A percentile compares a stretch with the other conserved stretches of the same genome.
These are phyloP conservation scores for Heterotis niloticus DNA, from an alignment of 2,113 vertebrate genomes.

Conservation along the genomic window DNA sequence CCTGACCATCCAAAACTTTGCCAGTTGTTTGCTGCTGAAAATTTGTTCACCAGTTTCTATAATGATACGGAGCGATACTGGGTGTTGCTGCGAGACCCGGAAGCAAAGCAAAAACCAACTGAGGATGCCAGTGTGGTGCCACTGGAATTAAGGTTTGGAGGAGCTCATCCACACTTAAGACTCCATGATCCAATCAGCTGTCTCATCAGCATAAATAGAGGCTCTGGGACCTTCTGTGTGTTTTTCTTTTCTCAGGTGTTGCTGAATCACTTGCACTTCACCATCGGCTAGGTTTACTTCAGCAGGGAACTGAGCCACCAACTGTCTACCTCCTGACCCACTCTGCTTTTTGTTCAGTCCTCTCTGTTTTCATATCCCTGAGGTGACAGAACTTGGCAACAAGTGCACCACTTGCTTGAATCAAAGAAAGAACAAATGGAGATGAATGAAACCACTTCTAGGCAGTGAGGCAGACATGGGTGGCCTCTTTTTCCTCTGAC, in stretches of 20 bases:
- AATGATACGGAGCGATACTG: neutral
- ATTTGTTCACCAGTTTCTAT: neutral
- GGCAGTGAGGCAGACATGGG: neutral
- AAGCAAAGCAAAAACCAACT: neutral
- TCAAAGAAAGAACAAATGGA: too few species aligned
- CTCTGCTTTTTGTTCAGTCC: neutral
- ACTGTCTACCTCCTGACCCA: neutral
- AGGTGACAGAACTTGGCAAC: too few species aligned
- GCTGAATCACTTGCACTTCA: neutral
- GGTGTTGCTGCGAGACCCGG: neutral
- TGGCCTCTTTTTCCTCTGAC: neutral
- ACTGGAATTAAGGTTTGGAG: neutral
- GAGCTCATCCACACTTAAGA: neutral
- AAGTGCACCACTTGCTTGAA: neutral
- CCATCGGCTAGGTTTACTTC: neutral
- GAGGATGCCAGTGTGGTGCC: neutral
- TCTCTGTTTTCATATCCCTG: too few species aligned
- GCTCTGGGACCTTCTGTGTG: neutral
- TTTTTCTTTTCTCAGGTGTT: neutral
- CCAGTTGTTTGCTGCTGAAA: too few species aligned
- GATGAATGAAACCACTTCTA: neutral
- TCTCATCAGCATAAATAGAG: neutral
- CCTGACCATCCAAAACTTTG: too few species aligned
- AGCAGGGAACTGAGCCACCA: neutral
- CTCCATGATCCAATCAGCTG: neutral